Percentiles rank a stretch among this genome's conserved stretches.
Conservation (phyloP, 2,888 invertebrate genomes). For the Cantharis rustica region DNA sequence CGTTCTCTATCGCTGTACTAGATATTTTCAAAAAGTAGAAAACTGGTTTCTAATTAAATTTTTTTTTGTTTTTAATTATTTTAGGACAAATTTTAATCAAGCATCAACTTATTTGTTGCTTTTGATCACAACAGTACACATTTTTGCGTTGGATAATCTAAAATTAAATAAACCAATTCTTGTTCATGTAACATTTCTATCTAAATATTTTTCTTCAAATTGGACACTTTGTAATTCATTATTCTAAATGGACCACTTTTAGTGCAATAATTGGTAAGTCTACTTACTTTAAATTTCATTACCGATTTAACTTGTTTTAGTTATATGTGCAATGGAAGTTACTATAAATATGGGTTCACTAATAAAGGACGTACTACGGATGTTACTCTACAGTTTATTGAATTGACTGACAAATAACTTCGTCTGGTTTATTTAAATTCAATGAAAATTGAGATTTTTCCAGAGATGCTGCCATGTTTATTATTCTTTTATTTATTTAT, state of each 20-base stretch:
- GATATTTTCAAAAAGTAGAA: too few species aligned
- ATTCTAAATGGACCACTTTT: constrained; percentile 93
- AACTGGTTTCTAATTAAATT: background rate
- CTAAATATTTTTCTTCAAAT: constrained; percentile 97
- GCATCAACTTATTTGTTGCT: constrained; percentile 91
- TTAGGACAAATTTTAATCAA: constrained; percentile 92
- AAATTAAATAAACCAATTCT: constrained; percentile 88
- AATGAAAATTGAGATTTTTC: background rate
- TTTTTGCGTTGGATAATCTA: constrained; percentile 91
- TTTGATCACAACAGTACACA: constrained; percentile 96
- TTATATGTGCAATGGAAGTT: constrained; percentile 97
- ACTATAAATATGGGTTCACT: constrained; percentile 95
- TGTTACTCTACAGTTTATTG: constrained; percentile 92
- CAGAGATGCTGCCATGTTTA: background rate
- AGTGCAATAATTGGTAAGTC: constrained; percentile 91
- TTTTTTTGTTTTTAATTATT: too few species aligned
- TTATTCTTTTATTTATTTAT: background rate
- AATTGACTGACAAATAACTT: constrained; percentile 73
- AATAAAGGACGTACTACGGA: constrained; percentile 93
- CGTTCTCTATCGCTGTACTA: too few species aligned
- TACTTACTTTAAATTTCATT: background rate
- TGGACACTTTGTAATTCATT: constrained; percentile 97
- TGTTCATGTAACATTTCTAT: constrained; percentile 88
- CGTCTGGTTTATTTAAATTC: constrained; percentile 4
- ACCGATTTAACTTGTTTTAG: constrained; percentile 62